phyloP scores from a whole-genome alignment of 2,888 invertebrate species.

The Asteroscopus sphinx region DNA sequence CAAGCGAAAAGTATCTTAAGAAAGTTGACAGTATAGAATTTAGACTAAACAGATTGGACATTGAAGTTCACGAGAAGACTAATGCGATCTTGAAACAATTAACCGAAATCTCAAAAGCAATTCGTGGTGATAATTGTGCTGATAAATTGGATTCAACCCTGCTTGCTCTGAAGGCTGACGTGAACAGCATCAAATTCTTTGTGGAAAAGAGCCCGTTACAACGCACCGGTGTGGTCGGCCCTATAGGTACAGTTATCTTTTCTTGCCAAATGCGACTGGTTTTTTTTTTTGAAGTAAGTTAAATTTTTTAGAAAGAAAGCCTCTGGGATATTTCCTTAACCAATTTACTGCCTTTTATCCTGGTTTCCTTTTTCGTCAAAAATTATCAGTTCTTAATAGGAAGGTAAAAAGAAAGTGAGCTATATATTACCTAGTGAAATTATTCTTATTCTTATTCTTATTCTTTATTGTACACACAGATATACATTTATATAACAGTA shows the following conservation, averaged over 20 bases:
- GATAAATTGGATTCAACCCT: constrained; percentile 69
- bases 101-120: constrained; percentile 66
- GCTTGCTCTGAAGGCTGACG: constrained; percentile 67
- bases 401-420: too few relatives aligned
- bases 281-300: constrained; percentile 27
- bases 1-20: constrained; percentile 84
- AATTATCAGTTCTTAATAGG: background rate
- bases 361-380: too few relatives aligned
- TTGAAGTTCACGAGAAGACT: constrained; percentile 84
- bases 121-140: constrained; percentile 57
- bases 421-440: too few relatives aligned
- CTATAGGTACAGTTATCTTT: constrained; percentile 28
- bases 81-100: constrained; percentile 78
- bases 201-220: constrained; percentile 62
- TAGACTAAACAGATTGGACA: constrained; percentile 81
- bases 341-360: too few relatives aligned
- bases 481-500: too few relatives aligned
- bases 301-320: background rate
- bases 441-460: too few relatives aligned
- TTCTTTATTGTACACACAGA: too few relatives aligned
- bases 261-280: background rate
- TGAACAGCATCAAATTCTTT: constrained; percentile 70
- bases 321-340: background rate
- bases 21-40: constrained; percentile 85
- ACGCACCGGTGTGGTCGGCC: constrained; percentile 11